Evolutionary conservation across 2,888 invertebrate genomes (phyloP), one percentile per base, ranked within the genome.

Genomic region (Drosophila anomelani): DNA sequence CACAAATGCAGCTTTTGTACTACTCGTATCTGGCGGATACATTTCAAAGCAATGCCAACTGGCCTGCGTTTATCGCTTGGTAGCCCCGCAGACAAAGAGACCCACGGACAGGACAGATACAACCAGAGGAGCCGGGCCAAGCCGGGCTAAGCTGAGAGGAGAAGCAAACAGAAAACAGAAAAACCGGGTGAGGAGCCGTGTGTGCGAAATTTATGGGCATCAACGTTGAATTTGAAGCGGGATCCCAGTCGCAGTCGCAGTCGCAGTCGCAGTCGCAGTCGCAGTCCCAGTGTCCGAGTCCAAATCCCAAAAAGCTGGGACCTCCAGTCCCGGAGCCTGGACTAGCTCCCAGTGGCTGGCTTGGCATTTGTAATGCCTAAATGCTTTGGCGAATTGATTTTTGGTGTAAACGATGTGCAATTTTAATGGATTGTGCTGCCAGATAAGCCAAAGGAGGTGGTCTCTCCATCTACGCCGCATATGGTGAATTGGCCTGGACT

Each of bases 351-450:
- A 76, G 85, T 79, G 82, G 81, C 80, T 76, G 80, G 77, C 70
- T 74, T 80, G 79, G 88, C 87, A 88, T 88, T 90, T 90, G 91
- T 90, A 90, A 88, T 85, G 90, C 84, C 87, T 90, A 91, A 92
- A 92, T 92, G 91, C 92, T 92, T 92, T 89, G 84, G 91, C 89
- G 91, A 92, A 92, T 92, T 92, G 92, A 92, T 92, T 92, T 92
- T 92, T 91, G 92, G 91, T 92, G 92, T 92, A 92, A 92, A 92
- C 92, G 92, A 92, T 92, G 92, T 92, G 92, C 92, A 92, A 92
- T 92, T 92, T 92, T 92, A 92, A 92, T 92, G 92, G 92, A 92
- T 92, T 92, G 92, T 91, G 88, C 89, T 85, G 80, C 83, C 84
- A 86, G 92, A 92, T 92, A 92, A 92, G 92, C 81, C 75, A 32